Percentiles rank a stretch among this genome's conserved stretches.
Evolutionary conservation across 2,113 vertebrate genomes (phyloP).

Genomic region (Ammodytes dubius): DNA sequence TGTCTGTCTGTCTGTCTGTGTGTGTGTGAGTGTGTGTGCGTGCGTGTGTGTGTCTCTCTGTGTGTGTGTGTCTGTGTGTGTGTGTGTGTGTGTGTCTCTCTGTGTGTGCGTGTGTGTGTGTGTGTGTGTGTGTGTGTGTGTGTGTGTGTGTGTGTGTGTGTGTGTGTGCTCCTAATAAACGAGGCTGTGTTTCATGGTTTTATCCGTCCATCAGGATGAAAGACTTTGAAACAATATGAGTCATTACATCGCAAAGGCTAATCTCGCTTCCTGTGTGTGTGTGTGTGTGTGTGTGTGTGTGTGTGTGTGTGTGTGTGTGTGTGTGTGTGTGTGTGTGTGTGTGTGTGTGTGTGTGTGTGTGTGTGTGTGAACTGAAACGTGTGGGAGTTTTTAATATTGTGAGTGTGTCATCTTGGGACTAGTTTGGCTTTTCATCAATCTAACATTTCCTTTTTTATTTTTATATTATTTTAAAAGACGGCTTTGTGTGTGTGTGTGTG

Average conservation of each 20-base stretch:
- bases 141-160: slow-evolving; percentile 33
- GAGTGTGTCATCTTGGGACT: slow-evolving; percentile 77
- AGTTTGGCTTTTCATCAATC: slow-evolving; percentile 86
- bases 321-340: too few species aligned
- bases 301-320: too few species aligned
- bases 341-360: too few species aligned
- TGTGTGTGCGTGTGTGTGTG: slow-evolving; percentile 20
- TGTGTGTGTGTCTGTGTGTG: slow-evolving; percentile 3
- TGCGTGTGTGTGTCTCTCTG: slow-evolving; percentile 33
- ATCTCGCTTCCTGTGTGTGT: too few species aligned
- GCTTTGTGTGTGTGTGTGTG: too few species aligned
- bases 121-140: slow-evolving; percentile 28
- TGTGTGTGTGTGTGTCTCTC: background rate
- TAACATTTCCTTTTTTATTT: slow-evolving; percentile 68
- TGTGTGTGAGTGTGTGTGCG: slow-evolving; percentile 10
- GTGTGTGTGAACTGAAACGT: too few species aligned
- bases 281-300: too few species aligned
- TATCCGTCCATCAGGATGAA: too few species aligned
- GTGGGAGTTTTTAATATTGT: slow-evolving; percentile 88
- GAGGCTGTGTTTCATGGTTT: background rate
- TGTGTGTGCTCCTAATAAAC: slow-evolving; percentile 15
- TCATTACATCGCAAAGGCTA: too few species aligned
- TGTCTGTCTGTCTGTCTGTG: too few species aligned
- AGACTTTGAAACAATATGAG: too few species aligned
- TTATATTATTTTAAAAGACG: background rate